A percentile compares a stretch with the other conserved stretches of the same genome.
Evolutionary conservation across 2,797 vertebrate genomes (phyloP).

Genomic region (Cossypha niveicapilla): DNA sequence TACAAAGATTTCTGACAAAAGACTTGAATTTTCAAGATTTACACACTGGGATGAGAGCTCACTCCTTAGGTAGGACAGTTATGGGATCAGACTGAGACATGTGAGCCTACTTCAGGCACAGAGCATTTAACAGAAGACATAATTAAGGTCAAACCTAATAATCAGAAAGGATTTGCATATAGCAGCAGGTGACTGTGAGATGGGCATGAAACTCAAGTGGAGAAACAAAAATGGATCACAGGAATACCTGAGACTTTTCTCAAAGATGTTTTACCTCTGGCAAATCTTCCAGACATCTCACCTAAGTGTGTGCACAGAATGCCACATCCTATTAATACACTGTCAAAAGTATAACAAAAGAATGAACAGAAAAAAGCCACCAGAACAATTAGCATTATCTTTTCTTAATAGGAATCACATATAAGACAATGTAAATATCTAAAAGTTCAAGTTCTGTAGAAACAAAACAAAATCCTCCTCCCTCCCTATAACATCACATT

Average conservation of each 20-base stretch:
- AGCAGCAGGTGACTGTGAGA: neutral
- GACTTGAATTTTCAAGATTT: neutral
- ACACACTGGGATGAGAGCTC: neutral
- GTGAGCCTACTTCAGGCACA: neutral
- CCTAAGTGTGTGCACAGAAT: neutral
- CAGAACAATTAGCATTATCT: neutral
- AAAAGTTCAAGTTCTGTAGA: neutral
- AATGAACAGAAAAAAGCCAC: neutral
- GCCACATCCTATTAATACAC: neutral
- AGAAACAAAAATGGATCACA: neutral
- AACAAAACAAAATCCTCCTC: neutral
- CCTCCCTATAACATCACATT: neutral
- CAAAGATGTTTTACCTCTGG: neutral
- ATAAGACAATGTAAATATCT: constrained; percentile 1
- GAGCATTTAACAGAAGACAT: neutral
- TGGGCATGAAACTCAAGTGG: neutral
- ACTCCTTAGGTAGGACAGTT: neutral
- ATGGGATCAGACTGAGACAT: neutral
- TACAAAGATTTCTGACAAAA: neutral
- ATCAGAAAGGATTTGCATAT: neutral
- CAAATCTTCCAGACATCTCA: neutral
- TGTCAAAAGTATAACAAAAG: neutral
- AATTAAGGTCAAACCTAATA: neutral
- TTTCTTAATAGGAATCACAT: neutral
- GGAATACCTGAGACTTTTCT: neutral